Percentiles rank a stretch among this genome's conserved stretches.
Evolutionary conservation across 2,113 vertebrate genomes (phyloP).

Genomic region (Limanda limanda): DNA sequence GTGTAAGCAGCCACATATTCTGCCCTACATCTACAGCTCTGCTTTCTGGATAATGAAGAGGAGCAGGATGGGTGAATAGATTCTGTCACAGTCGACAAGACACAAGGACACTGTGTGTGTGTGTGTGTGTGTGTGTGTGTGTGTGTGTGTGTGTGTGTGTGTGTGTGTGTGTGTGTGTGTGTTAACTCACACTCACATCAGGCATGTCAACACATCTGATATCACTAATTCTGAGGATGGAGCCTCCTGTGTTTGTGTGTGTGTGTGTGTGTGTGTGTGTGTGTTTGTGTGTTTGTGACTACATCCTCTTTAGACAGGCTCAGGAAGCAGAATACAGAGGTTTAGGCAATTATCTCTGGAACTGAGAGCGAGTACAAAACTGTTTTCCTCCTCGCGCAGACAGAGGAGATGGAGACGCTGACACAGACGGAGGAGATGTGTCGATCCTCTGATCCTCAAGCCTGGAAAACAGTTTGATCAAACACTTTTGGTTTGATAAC

Average conservation of each 20-base stretch:
- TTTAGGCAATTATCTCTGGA: constrained; percentile 61
- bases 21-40: constrained; percentile 47
- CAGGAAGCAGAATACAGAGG: constrained; percentile 36
- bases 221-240: too few species aligned
- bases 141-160: too few species aligned
- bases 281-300: background rate
- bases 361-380: constrained; percentile 46
- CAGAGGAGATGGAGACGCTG: background rate
- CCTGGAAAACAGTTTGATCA: background rate
- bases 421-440: background rate
- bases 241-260: background rate
- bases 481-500: background rate
- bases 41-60: constrained; percentile 59
- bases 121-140: too few species aligned
- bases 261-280: background rate
- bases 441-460: background rate
- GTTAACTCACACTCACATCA: too few species aligned
- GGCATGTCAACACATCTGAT: too few species aligned
- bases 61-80: constrained; percentile 61
- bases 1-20: constrained; percentile 29
- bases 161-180: background rate
- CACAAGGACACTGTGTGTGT: constrained; percentile 16
- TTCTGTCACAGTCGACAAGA: constrained; percentile 64
- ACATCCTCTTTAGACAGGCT: background rate
- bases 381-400: background rate